phyloP scores from a whole-genome alignment of 2,888 invertebrate species.

The Pheosia tremula region DNA sequence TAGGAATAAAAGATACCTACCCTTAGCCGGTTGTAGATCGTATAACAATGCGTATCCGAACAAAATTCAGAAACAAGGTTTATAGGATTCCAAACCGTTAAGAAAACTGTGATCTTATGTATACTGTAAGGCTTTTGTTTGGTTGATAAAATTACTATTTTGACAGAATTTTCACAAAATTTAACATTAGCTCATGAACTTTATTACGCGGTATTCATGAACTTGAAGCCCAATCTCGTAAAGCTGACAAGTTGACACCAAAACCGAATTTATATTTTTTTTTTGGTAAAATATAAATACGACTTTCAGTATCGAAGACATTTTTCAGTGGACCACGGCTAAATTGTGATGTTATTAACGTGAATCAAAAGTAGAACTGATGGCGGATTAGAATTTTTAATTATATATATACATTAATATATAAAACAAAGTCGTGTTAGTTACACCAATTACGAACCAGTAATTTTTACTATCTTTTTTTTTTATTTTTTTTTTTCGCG shows the following conservation, averaged over 20 bases:
- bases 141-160: too few relatives aligned
- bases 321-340: too few relatives aligned
- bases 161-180: conserved; percentile 6
- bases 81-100: conserved; percentile 18
- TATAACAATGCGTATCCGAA: conserved; percentile 25
- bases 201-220: conserved; percentile 14
- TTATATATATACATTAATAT: too few relatives aligned
- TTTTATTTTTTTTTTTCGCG: too few relatives aligned
- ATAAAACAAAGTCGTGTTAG: too few relatives aligned
- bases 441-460: too few relatives aligned
- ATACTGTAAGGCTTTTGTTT: not conserved
- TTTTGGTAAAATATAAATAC: not conserved
- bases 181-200: too few relatives aligned
- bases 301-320: not conserved
- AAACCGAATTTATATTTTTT: not conserved
- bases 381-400: too few relatives aligned
- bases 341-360: too few relatives aligned
- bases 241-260: conserved; percentile 3
- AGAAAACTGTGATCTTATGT: too few relatives aligned
- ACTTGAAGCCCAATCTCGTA: conserved; percentile 4
- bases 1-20: not conserved
- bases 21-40: conserved; percentile 18
- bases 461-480: too few relatives aligned
- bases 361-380: too few relatives aligned
- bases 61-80: conserved; percentile 17